A percentile compares a stretch with the other conserved stretches of the same genome.
Evolutionary conservation across 23 tunicate species (phyloP).

Genomic region (Botrylloides violaceus): DNA sequence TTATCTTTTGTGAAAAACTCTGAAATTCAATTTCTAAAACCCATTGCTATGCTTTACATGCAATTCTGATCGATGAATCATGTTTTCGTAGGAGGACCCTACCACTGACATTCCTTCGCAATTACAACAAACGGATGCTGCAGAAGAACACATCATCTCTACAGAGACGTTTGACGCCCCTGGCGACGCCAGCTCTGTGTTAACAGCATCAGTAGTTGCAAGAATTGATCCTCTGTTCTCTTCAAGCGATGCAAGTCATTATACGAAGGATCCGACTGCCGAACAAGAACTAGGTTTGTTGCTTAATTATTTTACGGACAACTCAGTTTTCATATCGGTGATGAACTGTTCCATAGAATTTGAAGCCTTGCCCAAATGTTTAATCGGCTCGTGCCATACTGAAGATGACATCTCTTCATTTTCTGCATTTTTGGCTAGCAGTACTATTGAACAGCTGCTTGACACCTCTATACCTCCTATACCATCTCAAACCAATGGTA

Average conservation of each 20-base stretch:
- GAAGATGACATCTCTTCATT: conserved; percentile 28
- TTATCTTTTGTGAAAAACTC: too few relatives aligned
- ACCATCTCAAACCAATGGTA: not conserved
- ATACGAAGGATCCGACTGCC: not conserved
- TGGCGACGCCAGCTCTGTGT: not conserved
- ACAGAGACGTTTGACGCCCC: conserved; percentile 5
- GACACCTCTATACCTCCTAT: not conserved
- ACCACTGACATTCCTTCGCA: not conserved
- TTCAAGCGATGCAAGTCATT: conserved; percentile 1
- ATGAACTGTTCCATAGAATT: not conserved
- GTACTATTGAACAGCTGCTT: not conserved
- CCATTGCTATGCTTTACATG: too few relatives aligned
- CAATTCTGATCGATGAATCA: too few relatives aligned
- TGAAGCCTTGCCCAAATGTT: not conserved
- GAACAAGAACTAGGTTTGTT: not conserved
- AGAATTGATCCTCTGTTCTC: conserved; percentile 15
- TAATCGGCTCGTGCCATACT: not conserved
- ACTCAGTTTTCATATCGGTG: too few relatives aligned
- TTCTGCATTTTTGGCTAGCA: not conserved
- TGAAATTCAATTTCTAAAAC: too few relatives aligned
- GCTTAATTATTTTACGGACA: too few relatives aligned
- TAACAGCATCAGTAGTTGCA: conserved; percentile 7
- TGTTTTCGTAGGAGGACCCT: not conserved
- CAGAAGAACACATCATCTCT: conserved; percentile 3
- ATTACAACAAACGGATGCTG: not conserved